A percentile compares a stretch with the other conserved stretches of the same genome.
Conservation (phyloP, 2,113 vertebrate genomes). For the Pangasianodon gigas region DNA sequence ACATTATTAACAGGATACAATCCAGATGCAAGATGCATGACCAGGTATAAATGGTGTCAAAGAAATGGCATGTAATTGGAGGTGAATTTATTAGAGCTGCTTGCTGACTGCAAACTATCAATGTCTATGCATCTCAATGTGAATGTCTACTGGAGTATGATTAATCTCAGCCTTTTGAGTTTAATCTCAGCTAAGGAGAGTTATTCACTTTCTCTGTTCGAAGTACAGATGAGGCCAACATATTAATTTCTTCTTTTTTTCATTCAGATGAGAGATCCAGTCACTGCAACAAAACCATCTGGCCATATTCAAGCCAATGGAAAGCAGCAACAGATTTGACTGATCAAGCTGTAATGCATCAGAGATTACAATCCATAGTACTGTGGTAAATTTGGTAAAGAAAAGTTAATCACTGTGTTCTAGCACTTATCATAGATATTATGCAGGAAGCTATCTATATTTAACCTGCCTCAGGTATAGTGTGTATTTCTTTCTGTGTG, state of each 20-base stretch:
- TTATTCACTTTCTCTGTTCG: constrained; percentile 20
- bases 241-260: constrained; percentile 26
- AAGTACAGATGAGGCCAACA: constrained; percentile 31
- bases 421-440: background rate
- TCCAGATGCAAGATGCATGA: background rate
- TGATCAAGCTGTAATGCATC: background rate
- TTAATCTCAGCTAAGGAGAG: constrained; percentile 29
- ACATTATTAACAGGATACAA: constrained; percentile 12
- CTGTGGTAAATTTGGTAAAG: background rate
- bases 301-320: constrained; percentile 1
- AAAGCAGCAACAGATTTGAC: constrained; percentile 9
- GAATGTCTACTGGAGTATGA: background rate
- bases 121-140: constrained; percentile 17
- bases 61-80: constrained; percentile 7
- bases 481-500: constrained; percentile 16
- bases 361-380: background rate
- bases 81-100: background rate
- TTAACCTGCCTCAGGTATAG: constrained; percentile 27
- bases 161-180: constrained; percentile 10
- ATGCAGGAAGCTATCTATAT: constrained; percentile 13
- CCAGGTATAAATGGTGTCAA: background rate
- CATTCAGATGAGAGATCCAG: constrained; percentile 23
- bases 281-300: constrained; percentile 39
- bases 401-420: background rate
- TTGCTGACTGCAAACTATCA: background rate